Percentiles rank a stretch among this genome's conserved stretches.
Conservation (phyloP, 2,113 vertebrate species). For the Mesembrinibis cayennensis region DNA sequence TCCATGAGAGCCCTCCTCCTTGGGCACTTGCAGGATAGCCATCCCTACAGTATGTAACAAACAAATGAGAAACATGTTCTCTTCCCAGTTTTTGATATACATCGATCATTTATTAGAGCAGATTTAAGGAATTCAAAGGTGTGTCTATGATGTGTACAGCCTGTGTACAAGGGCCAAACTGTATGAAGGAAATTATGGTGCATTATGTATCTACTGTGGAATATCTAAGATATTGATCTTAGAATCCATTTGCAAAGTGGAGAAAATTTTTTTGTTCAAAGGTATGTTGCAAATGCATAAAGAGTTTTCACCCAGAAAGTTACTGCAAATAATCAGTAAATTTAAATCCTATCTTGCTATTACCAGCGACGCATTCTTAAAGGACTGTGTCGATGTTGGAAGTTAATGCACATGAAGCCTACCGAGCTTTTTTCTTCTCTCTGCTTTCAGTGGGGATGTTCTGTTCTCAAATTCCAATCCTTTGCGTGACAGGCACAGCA, state of each 20-base stretch:
- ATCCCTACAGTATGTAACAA: background rate
- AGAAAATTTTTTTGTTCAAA: background rate
- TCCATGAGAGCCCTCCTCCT: rapidly evolving
- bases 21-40: background rate
- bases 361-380: background rate
- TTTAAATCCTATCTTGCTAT: background rate
- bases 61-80: background rate
- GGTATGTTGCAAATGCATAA: background rate
- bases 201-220: background rate
- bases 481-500: conserved; percentile 12
- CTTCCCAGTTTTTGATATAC: background rate
- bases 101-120: background rate
- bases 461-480: conserved; percentile 34
- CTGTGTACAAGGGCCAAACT: background rate
- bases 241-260: background rate
- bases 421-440: background rate
- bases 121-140: background rate
- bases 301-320: background rate
- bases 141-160: rapidly evolving
- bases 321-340: background rate
- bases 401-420: background rate
- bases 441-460: conserved; percentile 14
- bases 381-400: background rate
- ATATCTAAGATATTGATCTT: background rate
- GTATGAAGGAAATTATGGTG: background rate